Evolutionary conservation across 2,113 vertebrate species (phyloP).

Genomic region (Nicator chloris): DNA sequence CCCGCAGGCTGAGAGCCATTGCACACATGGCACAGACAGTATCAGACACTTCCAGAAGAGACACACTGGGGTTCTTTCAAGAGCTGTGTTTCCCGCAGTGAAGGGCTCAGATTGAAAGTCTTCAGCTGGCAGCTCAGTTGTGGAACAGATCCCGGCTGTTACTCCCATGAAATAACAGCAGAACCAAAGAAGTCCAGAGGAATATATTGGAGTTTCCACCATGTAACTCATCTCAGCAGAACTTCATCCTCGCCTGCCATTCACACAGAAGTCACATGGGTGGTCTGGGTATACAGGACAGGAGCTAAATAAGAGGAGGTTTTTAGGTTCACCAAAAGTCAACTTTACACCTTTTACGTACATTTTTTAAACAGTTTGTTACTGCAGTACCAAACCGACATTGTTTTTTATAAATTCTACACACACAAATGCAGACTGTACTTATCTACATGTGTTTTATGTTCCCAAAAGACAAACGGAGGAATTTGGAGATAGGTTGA

Average conservation of each 20-base stretch:
- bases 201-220: conserved; percentile 2
- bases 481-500: background rate
- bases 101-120: conserved; percentile 27
- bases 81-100: background rate
- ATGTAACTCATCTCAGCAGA: background rate
- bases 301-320: background rate
- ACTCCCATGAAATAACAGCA: background rate
- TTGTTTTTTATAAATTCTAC: background rate
- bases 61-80: conserved; percentile 18
- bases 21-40: conserved; percentile 21
- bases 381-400: background rate
- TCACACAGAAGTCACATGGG: background rate
- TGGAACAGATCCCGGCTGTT: conserved; percentile 4
- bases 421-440: background rate
- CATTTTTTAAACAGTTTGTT: background rate
- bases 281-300: background rate
- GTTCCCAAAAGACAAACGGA: background rate
- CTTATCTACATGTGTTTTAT: background rate
- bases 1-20: conserved; percentile 34
- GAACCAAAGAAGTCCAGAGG: background rate
- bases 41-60: conserved; percentile 18
- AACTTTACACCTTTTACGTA: background rate
- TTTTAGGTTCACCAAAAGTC: background rate
- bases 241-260: background rate
- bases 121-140: background rate